These are phyloP conservation scores for Ranitomeya variabilis DNA, from an alignment of 2,113 vertebrate genomes.

Conservation along the genomic window DNA sequence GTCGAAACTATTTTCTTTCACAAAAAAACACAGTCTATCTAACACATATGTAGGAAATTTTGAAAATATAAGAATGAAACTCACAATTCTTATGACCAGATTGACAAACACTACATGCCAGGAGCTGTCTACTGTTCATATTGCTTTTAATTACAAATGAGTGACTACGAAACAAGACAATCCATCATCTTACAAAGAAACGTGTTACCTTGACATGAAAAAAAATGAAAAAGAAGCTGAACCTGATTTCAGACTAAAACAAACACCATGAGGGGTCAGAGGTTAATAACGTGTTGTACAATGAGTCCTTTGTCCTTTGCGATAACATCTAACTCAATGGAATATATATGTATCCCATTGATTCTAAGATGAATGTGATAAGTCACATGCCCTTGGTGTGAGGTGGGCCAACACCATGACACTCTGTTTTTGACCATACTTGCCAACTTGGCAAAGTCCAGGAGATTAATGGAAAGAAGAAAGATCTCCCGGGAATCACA, in stretches of 20 bases:
- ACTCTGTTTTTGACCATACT: background rate
- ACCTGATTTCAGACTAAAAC: background rate
- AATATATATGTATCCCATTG: background rate
- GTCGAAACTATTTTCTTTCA: slow-evolving; percentile 29
- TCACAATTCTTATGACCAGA: background rate
- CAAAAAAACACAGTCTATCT: slow-evolving; percentile 28
- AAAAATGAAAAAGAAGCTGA: background rate
- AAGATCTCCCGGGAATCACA: too few species aligned
- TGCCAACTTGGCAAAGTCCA: too few species aligned
- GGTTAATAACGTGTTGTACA: background rate
- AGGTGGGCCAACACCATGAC: background rate
- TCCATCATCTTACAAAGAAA: slow-evolving; percentile 10
- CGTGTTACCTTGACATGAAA: background rate
- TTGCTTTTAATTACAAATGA: background rate
- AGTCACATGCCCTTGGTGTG: background rate
- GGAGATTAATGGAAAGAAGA: too few species aligned
- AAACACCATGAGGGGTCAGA: background rate
- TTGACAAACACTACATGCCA: background rate
- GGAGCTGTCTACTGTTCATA: background rate
- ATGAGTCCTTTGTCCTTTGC: background rate
- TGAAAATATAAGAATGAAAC: slow-evolving; percentile 46
- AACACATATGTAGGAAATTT: slow-evolving; percentile 43
- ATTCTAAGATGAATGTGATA: background rate
- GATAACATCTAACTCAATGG: too few species aligned
- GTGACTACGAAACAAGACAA: background rate